Base-by-base conservation (phyloP, 2,797 vertebrate species). In the Siniperca obscura region DNA sequence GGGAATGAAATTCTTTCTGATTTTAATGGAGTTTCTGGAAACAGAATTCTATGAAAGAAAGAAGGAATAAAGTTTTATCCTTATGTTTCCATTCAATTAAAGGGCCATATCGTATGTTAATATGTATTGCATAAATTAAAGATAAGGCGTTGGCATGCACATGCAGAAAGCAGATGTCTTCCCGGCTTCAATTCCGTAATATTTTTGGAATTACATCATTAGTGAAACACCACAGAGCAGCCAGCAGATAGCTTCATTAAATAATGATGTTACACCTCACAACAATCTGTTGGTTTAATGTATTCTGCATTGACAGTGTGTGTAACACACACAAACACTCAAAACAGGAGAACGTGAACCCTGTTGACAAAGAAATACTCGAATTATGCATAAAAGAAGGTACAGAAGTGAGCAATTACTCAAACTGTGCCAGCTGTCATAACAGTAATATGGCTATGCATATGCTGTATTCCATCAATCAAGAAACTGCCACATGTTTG, bases 351-450 rank as follows among this genome's bases (percentile, higher is more conserved):
- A 57, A 78, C 76, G 76, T 83, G 81, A 86, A 88, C 80, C 44
- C 68, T 76, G 82, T 79, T 90, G 85, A 90, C 79, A 89, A 89
- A 85, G 77, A 90, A 90, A 84, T 76, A 61, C 76, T 82, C 76
- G 81, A 90, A 90, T 93, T 92, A 90, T 86, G 81, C 83, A 84
- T 82, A 86, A 90, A 89, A 87, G 80, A 83, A 86, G 70, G 87
- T 82, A 75, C 83, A 87, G 78, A 78, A 66, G 69, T 68, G 78
- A 72, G 76, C 86, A 93, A 93, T 93, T 92, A 94, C 83, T 93
- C 85, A 92, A 86, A 91, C 81, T 75, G 83, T 84, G 83, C 82
- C 85, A 90, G 86, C 86, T 93, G 92, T 90, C 92, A 91, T 87
- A 82, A 82, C 83, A 74, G 82, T 86, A 90, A 91, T 89, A 67